These are phyloP conservation scores for Hirudinaria manillensis DNA, from an alignment of 2,888 invertebrate species.

Conservation along the genomic window DNA sequence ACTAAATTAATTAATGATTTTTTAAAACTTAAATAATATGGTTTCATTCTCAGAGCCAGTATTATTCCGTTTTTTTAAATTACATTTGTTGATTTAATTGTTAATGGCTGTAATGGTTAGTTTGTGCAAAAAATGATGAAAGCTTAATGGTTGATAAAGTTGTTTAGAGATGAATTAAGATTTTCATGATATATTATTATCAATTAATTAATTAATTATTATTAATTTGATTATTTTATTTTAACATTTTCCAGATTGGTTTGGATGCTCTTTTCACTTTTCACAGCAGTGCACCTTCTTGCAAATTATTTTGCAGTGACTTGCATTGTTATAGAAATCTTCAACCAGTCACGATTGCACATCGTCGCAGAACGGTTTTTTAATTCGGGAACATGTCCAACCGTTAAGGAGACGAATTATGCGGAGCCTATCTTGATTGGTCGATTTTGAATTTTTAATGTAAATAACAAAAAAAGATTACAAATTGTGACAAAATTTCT, in stretches of 20 bases:
- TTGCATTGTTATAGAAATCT: conserved; percentile 69
- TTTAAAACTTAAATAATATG: not conserved
- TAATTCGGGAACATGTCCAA: conserved; percentile 11
- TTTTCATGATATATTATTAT: not conserved
- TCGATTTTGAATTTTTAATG: conserved; percentile 22
- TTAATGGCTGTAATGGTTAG: too few relatives aligned
- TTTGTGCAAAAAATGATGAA: too few relatives aligned
- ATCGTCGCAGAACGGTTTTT: conserved; percentile 60
- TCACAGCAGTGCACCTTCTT: conserved; percentile 73
- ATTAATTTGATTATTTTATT: not conserved
- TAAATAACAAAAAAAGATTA: not conserved
- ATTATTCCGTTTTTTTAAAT: too few relatives aligned
- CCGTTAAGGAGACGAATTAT: conserved; percentile 35
- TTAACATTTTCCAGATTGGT: conserved; percentile 60
- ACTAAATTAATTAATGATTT: not conserved
- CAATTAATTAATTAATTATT: not conserved
- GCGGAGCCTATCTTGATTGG: conserved; percentile 38
- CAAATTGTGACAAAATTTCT: not conserved
- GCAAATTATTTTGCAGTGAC: conserved; percentile 82
- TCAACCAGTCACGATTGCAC: conserved; percentile 74
- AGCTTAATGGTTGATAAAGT: not conserved
- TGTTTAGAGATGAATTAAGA: not conserved
- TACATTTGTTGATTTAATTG: too few relatives aligned
- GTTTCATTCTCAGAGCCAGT: not conserved
- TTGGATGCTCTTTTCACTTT: conserved; percentile 67